phyloP scores from a whole-genome alignment of 2,888 invertebrate genomes.

The Acleris literana region DNA sequence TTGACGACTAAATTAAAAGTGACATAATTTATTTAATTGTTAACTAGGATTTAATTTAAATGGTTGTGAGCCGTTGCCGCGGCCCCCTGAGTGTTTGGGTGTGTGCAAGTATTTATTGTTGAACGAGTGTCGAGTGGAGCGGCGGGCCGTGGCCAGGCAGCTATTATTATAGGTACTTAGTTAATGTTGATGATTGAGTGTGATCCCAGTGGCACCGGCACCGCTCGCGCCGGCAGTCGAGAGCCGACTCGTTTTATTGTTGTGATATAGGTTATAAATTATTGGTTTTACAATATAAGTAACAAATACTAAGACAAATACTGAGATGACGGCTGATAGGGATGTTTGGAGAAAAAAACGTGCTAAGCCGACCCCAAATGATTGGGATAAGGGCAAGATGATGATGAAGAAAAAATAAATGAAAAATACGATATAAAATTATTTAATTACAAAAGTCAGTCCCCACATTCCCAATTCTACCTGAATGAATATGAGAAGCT shows the following conservation, averaged over 20 bases:
- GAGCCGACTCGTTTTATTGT: slow-evolving; percentile 5
- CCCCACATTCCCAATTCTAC: not conserved
- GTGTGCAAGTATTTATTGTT: slow-evolving; percentile 31
- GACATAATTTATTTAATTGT: slow-evolving; percentile 41
- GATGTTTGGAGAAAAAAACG: no score
- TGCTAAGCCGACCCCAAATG: no score
- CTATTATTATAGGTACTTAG: slow-evolving; percentile 1
- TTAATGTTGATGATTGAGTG: not conserved
- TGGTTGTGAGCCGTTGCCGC: slow-evolving; percentile 40
- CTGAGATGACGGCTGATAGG: no score
- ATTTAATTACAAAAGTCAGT: slow-evolving; percentile 1
- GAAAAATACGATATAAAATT: not conserved
- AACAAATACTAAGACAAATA: no score
- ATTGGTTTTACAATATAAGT: slow-evolving; percentile 12
- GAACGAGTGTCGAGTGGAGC: slow-evolving; percentile 4
- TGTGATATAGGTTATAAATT: slow-evolving; percentile 21
- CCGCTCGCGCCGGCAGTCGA: not conserved
- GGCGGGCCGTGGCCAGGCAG: slow-evolving; percentile 17
- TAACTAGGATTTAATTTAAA: slow-evolving; percentile 37
- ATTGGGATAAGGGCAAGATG: no score
- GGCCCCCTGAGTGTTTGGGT: slow-evolving; percentile 24
- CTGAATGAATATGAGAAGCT: not conserved
- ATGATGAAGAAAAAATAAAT: no score
- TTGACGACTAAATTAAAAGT: slow-evolving; percentile 14
- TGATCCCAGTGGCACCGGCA: not conserved